Percentiles rank a stretch among this genome's conserved stretches.
Evolutionary conservation across 2,888 invertebrate genomes (phyloP).

Genomic region (Lycophotia porphyrea): DNA sequence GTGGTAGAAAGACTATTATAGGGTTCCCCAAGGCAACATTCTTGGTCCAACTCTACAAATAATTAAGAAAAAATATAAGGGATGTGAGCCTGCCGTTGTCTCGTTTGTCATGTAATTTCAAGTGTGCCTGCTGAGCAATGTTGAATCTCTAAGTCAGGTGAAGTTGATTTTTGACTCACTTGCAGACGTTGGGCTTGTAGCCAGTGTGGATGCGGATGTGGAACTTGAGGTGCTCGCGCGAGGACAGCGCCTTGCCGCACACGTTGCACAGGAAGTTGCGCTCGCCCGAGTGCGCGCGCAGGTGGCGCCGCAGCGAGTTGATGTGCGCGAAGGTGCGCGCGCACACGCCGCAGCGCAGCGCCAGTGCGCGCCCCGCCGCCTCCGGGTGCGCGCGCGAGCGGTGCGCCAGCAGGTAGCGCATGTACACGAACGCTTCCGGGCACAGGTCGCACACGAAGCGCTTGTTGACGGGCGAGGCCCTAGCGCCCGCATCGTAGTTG

Average conservation of each 20-base stretch:
- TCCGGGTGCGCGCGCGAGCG: conserved; percentile 83
- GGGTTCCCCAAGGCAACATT: conserved; percentile 4
- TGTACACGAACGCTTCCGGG: conserved; percentile 85
- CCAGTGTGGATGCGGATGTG: conserved; percentile 91
- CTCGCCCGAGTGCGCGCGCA: conserved; percentile 86
- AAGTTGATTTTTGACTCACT: conserved; percentile 33
- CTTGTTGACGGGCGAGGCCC: conserved; percentile 70
- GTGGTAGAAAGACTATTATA: neutral
- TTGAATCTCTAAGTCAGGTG: neutral
- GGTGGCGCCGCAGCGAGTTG: conserved; percentile 87
- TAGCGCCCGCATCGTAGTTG: conserved; percentile 66
- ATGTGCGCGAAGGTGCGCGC: conserved; percentile 87
- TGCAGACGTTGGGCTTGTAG: conserved; percentile 91
- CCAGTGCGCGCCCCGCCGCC: conserved; percentile 78
- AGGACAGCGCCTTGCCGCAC: conserved; percentile 91
- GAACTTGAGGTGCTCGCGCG: conserved; percentile 91
- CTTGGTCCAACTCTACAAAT: neutral
- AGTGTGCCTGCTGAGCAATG: neutral
- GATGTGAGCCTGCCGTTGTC: neutral
- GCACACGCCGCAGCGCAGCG: conserved; percentile 85
- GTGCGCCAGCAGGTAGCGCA: conserved; percentile 85
- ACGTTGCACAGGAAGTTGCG: conserved; percentile 91
- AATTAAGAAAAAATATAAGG: neutral
- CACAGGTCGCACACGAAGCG: conserved; percentile 87
- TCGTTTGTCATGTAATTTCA: neutral